These are phyloP conservation scores for Cenopis cana DNA, from an alignment of 2,888 invertebrate genomes.

Conservation along the genomic window DNA sequence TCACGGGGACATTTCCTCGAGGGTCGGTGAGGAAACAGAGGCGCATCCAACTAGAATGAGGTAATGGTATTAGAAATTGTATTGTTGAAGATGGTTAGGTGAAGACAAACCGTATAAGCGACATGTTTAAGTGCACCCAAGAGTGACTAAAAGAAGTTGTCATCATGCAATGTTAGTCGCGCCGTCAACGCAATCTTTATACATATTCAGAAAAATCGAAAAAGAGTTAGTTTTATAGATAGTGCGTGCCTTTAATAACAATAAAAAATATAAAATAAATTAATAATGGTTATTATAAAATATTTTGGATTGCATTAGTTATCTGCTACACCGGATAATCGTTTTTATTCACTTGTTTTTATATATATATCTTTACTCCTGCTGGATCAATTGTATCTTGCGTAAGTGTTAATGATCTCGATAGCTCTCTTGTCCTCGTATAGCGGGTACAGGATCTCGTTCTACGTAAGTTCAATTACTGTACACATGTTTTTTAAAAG, in stretches of 20 bases:
- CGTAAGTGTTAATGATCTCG: conserved; percentile 96
- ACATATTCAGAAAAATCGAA: background rate
- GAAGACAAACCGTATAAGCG: background rate
- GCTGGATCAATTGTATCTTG: too few species aligned
- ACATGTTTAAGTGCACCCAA: background rate
- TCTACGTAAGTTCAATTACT: too few species aligned
- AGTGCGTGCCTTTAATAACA: too few species aligned
- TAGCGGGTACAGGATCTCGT: conserved; percentile 99
- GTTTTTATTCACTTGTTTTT: too few species aligned
- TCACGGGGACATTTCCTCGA: conserved; percentile 97
- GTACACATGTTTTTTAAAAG: too few species aligned
- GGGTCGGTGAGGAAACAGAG: conserved; percentile 97
- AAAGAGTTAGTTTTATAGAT: too few species aligned
- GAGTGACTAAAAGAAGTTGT: background rate
- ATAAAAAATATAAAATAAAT: too few species aligned
- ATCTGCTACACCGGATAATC: too few species aligned
- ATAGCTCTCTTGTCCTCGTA: conserved; percentile 97
- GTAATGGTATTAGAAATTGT: conserved; percentile 48
- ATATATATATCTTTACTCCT: too few species aligned
- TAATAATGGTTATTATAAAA: too few species aligned
- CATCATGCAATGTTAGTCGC: background rate
- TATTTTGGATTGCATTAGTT: too few species aligned
- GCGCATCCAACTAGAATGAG: conserved; percentile 97
- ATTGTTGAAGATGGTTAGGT: background rate
- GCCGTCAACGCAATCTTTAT: background rate